Evolutionary conservation across 1,140 invertebrate genomes (phyloP).

Genomic region (Brachionus rubens): DNA sequence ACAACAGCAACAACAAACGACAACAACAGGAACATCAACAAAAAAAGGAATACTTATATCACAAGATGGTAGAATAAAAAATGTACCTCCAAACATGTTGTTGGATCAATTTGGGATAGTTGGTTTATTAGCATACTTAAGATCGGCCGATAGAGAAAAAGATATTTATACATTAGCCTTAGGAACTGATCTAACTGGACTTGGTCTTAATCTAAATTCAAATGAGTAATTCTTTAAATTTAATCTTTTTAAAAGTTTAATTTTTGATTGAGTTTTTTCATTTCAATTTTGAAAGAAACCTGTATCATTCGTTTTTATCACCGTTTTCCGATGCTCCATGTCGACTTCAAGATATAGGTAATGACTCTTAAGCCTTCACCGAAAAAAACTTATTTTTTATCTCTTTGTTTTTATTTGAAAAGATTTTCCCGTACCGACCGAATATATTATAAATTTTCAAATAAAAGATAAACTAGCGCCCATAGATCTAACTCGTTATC

Average conservation of each 20-base stretch:
- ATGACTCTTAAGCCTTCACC: no score
- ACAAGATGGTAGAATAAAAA: slow-evolving; percentile 42
- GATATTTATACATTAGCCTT: slow-evolving; percentile 89
- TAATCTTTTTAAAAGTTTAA: background rate
- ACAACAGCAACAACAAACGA: background rate
- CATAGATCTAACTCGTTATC: slow-evolving; percentile 90
- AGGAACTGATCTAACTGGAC: slow-evolving; percentile 90
- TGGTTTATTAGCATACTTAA: slow-evolving; percentile 90
- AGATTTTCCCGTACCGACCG: slow-evolving; percentile 95
- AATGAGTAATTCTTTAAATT: slow-evolving; percentile 67
- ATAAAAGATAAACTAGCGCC: slow-evolving; percentile 72
- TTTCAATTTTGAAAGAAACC: slow-evolving; percentile 63
- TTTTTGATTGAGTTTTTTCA: slow-evolving; percentile 43
- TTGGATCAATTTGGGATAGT: slow-evolving; percentile 96
- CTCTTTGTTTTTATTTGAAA: no score
- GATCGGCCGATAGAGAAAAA: slow-evolving; percentile 91
- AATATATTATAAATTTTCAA: slow-evolving; percentile 87
- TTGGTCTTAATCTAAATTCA: slow-evolving; percentile 95
- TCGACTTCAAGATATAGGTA: slow-evolving; percentile 87
- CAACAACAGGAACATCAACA: background rate
- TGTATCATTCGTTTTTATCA: slow-evolving; percentile 93
- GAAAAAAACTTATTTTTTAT: no score
- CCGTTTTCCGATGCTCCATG: slow-evolving; percentile 96
- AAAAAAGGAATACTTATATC: slow-evolving; percentile 45
- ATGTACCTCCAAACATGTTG: slow-evolving; percentile 42